Conservation (phyloP, 2,888 invertebrate genomes). For the Dexiosoma caninum region DNA sequence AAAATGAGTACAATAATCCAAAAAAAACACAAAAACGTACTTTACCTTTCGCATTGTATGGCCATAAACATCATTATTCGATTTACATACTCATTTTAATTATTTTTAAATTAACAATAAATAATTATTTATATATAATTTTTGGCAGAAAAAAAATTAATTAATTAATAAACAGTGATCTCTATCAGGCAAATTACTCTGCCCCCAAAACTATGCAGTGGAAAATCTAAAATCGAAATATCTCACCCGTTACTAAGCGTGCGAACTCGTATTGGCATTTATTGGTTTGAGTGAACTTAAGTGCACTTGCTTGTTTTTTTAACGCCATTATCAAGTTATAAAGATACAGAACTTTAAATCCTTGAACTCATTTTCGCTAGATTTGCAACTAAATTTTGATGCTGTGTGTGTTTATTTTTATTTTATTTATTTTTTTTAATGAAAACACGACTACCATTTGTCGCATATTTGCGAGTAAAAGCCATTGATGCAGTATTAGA, state of each 20-base stretch:
- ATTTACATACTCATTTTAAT: too few relatives aligned
- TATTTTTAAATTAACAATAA: too few relatives aligned
- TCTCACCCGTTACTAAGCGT: neutral
- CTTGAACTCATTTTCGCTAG: slow-evolving; percentile 49
- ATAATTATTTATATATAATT: too few relatives aligned
- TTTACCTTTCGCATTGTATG: too few relatives aligned
- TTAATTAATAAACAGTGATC: too few relatives aligned
- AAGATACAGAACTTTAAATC: slow-evolving; percentile 36
- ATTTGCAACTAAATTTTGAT: slow-evolving; percentile 13
- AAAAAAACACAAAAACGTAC: too few relatives aligned
- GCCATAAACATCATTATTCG: too few relatives aligned
- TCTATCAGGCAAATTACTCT: too few relatives aligned
- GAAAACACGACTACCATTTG: slow-evolving; percentile 19
- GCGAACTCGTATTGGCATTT: neutral
- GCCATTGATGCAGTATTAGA: neutral
- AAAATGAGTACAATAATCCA: too few relatives aligned
- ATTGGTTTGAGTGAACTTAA: neutral
- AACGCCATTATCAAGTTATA: slow-evolving; percentile 58
- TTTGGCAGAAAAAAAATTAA: too few relatives aligned
- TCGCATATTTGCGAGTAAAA: neutral
- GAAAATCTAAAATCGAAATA: neutral
- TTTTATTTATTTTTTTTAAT: neutral
- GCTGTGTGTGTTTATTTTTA: slow-evolving; percentile 8
- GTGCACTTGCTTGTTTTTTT: slow-evolving; percentile 4
- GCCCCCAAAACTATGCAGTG: neutral